Evolutionary conservation across 2,113 vertebrate species (phyloP).

Genomic region (Notothenia rossii): DNA sequence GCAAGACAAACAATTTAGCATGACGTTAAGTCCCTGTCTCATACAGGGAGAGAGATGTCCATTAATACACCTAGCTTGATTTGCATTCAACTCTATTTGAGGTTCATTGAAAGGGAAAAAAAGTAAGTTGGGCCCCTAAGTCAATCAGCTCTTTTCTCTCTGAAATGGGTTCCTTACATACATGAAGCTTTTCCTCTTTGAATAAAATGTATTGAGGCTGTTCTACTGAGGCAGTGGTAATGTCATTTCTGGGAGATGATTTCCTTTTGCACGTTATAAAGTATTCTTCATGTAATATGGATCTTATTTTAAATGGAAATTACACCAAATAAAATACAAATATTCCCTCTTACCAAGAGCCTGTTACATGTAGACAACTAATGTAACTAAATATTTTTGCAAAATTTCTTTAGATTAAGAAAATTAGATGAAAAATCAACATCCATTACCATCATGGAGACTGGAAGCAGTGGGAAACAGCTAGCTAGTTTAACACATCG

Average conservation of each 20-base stretch:
- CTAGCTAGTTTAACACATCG: no score
- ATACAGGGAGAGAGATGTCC: conserved; percentile 84
- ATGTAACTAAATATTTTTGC: background rate
- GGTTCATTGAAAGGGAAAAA: conserved; percentile 73
- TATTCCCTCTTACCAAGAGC: no score
- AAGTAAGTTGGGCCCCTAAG: conserved; percentile 76
- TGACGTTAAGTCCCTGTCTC: conserved; percentile 80
- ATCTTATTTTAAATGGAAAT: background rate
- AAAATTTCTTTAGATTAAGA: background rate
- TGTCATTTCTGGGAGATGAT: conserved; percentile 54
- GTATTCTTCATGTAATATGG: conserved; percentile 67
- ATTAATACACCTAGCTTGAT: conserved; percentile 84
- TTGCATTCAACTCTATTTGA: conserved; percentile 75
- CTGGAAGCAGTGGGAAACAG: background rate
- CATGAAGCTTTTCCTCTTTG: conserved; percentile 71
- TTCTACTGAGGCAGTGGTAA: conserved; percentile 2
- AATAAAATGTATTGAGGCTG: conserved; percentile 69
- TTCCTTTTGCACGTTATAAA: conserved; percentile 40
- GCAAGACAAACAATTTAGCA: conserved; percentile 87
- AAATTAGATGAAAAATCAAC: background rate
- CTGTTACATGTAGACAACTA: background rate
- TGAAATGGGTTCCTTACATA: conserved; percentile 73
- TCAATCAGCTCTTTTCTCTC: conserved; percentile 81
- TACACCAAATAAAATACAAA: background rate
- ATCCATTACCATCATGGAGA: no score